Base-by-base conservation (phyloP, 2,113 vertebrate species). In the Dipodomys spectabilis region DNA sequence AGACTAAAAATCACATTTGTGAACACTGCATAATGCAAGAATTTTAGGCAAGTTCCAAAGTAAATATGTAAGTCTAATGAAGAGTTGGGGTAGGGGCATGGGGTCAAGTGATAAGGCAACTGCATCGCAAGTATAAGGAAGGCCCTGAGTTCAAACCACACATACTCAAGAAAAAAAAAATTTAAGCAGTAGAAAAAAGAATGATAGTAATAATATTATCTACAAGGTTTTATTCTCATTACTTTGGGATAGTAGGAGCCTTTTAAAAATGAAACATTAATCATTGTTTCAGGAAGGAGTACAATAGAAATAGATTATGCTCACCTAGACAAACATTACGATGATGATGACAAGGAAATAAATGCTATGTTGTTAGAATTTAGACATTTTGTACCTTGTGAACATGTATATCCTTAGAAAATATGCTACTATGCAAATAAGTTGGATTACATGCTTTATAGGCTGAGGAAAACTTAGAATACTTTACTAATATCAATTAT, bases 31-130 rank as follows among this genome's bases (percentile, higher is more conserved):
- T 44, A 93, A 78, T n/a, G 79, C 23, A 83, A 92, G 49, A 92
- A 92, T 57, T 73, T 91, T 32, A 89, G 92, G 28, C 15, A 89
- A 57, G 44, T 49, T 93, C 44, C 28, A 81, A 86, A 81, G 74
- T 90, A 90, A 93, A 86, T 39, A 30, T 20, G 32, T 2, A 82
- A 87, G n/a, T 74, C 28, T 93, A 82, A 64, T 11, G 11, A 88
- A 92, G 25, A 89, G 71, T 2, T 27, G 18, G 60, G 65, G 65
- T 9, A 10, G 27, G 27, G 65, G 25, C 25, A 11, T 67, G 25
- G 25, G 65, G 23, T 67, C 27, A 67, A 28, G 10, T 67, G 27
- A 27, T 67, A 67, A 27, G 25, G 65, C 7, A 67, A 20, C 65
- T 67, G 65, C 25, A 11, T 11, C 11, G 65, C 65, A 67, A 28